Evolutionary conservation across 2,797 vertebrate genomes (phyloP), one percentile per base, ranked within the genome.

Genomic region (Carduelis carduelis): DNA sequence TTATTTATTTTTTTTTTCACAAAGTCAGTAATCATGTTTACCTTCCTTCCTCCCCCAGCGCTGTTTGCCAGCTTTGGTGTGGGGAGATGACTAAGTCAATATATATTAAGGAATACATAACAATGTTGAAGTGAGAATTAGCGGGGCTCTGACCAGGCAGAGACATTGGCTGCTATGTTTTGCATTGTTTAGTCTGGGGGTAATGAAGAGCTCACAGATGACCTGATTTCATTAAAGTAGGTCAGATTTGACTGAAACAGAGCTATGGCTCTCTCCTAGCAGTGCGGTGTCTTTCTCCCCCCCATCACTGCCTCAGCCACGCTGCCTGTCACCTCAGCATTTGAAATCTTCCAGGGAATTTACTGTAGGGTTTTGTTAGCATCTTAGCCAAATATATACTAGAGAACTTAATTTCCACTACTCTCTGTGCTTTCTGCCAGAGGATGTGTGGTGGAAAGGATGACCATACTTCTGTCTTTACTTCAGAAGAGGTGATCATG

Each of bases 151-250:
- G 95, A 96, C 95, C 95, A 97, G 97, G 93, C 95, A 91, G 97
- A 97, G 97, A 97, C 96, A 92, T 92, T 95, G 97, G 94, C 97
- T 97, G 97, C 97, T 97, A 94, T 94, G 90, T 97, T 98, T 97
- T 96, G 97, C 91, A 94, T 97, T 98, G 98, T 99, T 99, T 98
- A 98, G 98, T 98, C 98, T 98, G 98, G 98, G 98, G 98, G 97
- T 99, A 99, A 99, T 99, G 98, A 99, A 98, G 98, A 99, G 98
- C 98, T 98, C 98, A 98, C 98, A 98, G 98, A 98, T 99, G 98
- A 99, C 98, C 98, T 98, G 98, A 98, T 98, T 98, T 98, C 96
- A 97, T 98, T 98, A 98, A 98, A 98, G 97, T 98, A 97, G 98
- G 98, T 98, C 98, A 98, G 97, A 97, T 97, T 97, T 98, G 94